Conservation (phyloP, 2,797 vertebrate species). For the Dallia pectoralis region DNA sequence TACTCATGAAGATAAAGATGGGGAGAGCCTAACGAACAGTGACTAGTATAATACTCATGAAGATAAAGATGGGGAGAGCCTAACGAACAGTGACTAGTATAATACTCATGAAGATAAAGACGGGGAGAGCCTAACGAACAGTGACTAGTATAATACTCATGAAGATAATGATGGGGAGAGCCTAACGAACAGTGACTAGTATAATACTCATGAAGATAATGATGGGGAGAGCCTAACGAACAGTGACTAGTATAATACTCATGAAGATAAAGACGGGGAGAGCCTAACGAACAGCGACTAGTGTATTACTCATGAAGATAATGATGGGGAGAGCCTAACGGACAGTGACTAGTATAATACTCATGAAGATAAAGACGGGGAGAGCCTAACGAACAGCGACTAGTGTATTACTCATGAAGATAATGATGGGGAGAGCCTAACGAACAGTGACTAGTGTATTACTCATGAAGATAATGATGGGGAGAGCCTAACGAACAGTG, state of each 20-base stretch:
- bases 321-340: neutral
- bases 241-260: constrained; percentile 9
- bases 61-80: neutral
- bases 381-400: constrained; percentile 5
- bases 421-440: neutral
- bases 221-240: neutral
- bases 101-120: too few relatives aligned
- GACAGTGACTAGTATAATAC: constrained; percentile 8
- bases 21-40: neutral
- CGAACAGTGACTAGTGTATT: constrained; percentile 10
- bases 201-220: too few relatives aligned
- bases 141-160: constrained; percentile 12
- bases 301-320: too few relatives aligned
- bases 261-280: neutral
- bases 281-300: constrained; percentile 5
- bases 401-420: too few relatives aligned
- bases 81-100: constrained; percentile 6
- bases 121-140: neutral
- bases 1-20: too few relatives aligned
- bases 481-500: constrained; percentile 4
- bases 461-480: neutral
- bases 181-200: constrained; percentile 5
- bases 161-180: neutral
- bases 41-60: too few relatives aligned
- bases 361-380: neutral